These are phyloP conservation scores for Callyntrura sp. DNA, from an alignment of 2,888 invertebrate species.

Conservation along the genomic window DNA sequence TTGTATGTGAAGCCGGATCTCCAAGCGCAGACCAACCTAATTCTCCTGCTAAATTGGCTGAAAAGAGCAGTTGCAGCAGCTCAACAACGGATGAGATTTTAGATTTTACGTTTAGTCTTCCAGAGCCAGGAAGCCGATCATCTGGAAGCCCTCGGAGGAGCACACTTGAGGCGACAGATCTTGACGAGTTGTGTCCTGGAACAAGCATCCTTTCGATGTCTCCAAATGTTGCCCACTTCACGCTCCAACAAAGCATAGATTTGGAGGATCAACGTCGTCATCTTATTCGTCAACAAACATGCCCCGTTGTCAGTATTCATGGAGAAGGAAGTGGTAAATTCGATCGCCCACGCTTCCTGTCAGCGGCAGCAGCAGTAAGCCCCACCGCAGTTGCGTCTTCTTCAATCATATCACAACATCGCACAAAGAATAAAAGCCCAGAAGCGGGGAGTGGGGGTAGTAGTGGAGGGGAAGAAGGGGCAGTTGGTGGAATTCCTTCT, in stretches of 20 bases:
- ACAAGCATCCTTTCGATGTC: slow-evolving; percentile 84
- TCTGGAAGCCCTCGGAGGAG: slow-evolving; percentile 81
- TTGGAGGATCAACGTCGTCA: slow-evolving; percentile 83
- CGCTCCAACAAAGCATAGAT: slow-evolving; percentile 82
- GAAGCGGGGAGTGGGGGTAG: slow-evolving; percentile 79
- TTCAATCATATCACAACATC: slow-evolving; percentile 82
- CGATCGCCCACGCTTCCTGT: slow-evolving; percentile 83
- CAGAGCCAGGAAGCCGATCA: slow-evolving; percentile 81
- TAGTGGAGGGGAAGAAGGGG: slow-evolving; percentile 72
- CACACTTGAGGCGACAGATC: slow-evolving; percentile 82
- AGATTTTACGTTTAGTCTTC: slow-evolving; percentile 84
- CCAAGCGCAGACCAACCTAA: slow-evolving; percentile 78
- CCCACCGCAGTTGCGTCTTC: slow-evolving; percentile 83
- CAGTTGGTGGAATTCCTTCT: slow-evolving; percentile 31
- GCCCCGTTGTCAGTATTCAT: slow-evolving; percentile 83
- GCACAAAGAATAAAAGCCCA: slow-evolving; percentile 82
- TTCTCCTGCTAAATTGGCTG: slow-evolving; percentile 80
- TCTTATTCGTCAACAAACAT: slow-evolving; percentile 84
- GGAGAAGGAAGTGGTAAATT: slow-evolving; percentile 82
- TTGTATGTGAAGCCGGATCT: slow-evolving; percentile 67
- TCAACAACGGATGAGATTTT: slow-evolving; percentile 83
- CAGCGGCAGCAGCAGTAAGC: slow-evolving; percentile 83
- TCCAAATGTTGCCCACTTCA: slow-evolving; percentile 83
- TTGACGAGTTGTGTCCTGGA: slow-evolving; percentile 83
- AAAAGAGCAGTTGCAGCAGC: slow-evolving; percentile 83